Conservation (phyloP, 2,113 vertebrate genomes). For the Campylomormyrus tamandua region DNA sequence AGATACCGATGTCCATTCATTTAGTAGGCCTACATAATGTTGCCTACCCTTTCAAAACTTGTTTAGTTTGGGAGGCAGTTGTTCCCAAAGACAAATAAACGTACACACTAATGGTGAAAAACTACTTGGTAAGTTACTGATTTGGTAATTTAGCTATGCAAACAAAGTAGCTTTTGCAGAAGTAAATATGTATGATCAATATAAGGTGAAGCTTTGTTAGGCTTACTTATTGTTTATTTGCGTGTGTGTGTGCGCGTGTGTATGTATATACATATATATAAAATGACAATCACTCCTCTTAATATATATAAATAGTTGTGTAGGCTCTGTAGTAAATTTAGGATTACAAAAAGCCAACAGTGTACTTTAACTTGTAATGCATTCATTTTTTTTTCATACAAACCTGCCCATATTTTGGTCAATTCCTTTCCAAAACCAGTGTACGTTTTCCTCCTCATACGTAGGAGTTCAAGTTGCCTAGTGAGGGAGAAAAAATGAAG, state of each 20-base stretch:
- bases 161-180: background rate
- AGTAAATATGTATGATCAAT: background rate
- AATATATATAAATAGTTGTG: background rate
- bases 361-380: background rate
- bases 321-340: background rate
- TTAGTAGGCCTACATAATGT: background rate
- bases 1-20: background rate
- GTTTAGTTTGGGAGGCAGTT: background rate
- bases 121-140: background rate
- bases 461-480: conserved; percentile 38
- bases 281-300: background rate
- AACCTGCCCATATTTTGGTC: conserved; percentile 19
- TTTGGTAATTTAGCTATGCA: background rate
- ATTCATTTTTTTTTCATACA: background rate
- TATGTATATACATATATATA: background rate
- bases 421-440: conserved; percentile 40
- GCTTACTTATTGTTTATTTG: background rate
- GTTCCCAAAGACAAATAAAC: background rate
- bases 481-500: conserved; percentile 37
- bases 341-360: background rate
- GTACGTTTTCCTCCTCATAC: conserved; percentile 43
- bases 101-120: background rate
- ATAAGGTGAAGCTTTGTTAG: background rate
- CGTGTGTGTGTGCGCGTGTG: too few relatives aligned
- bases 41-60: background rate